These are phyloP conservation scores for Actinostola sp. DNA, from an alignment of 92 coral and sea anemone species.

Conservation along the genomic window DNA sequence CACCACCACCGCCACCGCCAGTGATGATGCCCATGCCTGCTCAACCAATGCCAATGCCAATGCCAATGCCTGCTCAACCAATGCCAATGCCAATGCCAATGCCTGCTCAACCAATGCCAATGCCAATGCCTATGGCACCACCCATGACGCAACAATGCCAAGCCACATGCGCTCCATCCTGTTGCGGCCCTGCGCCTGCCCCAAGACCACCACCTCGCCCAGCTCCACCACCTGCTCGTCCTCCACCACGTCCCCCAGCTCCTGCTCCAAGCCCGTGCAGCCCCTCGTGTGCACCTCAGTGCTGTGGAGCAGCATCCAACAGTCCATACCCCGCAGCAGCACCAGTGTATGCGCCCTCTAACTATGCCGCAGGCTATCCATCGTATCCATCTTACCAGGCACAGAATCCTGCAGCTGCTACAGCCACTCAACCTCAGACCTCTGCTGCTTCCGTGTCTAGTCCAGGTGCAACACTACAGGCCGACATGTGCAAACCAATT, in stretches of 20 bases:
- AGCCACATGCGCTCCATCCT: slow-evolving; percentile 79
- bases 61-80: slow-evolving; percentile 58
- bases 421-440: slow-evolving; percentile 42
- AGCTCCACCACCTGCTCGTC: slow-evolving; percentile 39
- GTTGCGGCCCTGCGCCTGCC: slow-evolving; percentile 64
- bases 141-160: slow-evolving; percentile 47
- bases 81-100: slow-evolving; percentile 60
- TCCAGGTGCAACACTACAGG: slow-evolving; percentile 42
- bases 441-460: slow-evolving; percentile 34
- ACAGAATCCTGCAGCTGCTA: slow-evolving; percentile 42
- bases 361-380: slow-evolving; percentile 9
- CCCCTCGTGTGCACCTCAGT: slow-evolving; percentile 71
- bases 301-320: slow-evolving; percentile 62
- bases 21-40: slow-evolving; percentile 20
- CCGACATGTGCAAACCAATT: slow-evolving; percentile 65
- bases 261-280: slow-evolving; percentile 57
- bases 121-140: neutral
- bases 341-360: slow-evolving; percentile 13
- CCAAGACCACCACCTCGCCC: slow-evolving; percentile 51
- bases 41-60: slow-evolving; percentile 56
- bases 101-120: slow-evolving; percentile 11
- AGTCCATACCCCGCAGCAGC: slow-evolving; percentile 36
- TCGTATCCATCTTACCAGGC: slow-evolving; percentile 4
- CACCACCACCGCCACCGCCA: slow-evolving; percentile 68
- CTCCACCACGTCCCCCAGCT: slow-evolving; percentile 37